A percentile compares a stretch with the other conserved stretches of the same genome.
These are phyloP conservation scores for Boloria euphrosyne DNA, from an alignment of 2,888 invertebrate genomes.

Conservation along the genomic window DNA sequence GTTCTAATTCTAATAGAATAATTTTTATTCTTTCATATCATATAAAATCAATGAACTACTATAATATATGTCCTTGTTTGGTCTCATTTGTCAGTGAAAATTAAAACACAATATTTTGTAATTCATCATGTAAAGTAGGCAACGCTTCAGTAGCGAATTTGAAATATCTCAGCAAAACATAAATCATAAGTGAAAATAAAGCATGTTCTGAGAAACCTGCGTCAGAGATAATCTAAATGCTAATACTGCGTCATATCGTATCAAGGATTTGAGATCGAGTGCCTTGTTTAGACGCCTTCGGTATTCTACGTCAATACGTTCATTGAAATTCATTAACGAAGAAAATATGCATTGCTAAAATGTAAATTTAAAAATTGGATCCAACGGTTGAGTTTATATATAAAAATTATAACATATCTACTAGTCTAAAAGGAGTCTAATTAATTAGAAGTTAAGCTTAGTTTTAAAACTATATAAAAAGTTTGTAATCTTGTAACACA, in stretches of 20 bases:
- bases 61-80: too few species aligned
- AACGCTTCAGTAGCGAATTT: background rate
- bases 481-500: too few species aligned
- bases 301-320: conserved; percentile 23
- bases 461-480: too few species aligned
- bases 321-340: conserved; percentile 31
- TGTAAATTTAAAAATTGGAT: conserved; percentile 18
- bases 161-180: conserved; percentile 6
- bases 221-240: conserved; percentile 73
- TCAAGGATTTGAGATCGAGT: conserved; percentile 47
- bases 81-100: background rate
- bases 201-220: conserved; percentile 53
- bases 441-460: too few species aligned
- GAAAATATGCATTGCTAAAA: conserved; percentile 38
- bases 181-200: conserved; percentile 45
- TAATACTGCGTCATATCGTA: conserved; percentile 63
- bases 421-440: too few species aligned
- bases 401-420: too few species aligned
- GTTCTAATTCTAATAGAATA: too few species aligned
- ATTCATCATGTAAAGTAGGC: background rate
- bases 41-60: too few species aligned
- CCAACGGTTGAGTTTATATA: background rate
- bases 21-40: too few species aligned
- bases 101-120: background rate
- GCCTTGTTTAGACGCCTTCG: conserved; percentile 26